Conservation (phyloP, 2,113 vertebrate genomes). For the Daubentonia madagascariensis region DNA sequence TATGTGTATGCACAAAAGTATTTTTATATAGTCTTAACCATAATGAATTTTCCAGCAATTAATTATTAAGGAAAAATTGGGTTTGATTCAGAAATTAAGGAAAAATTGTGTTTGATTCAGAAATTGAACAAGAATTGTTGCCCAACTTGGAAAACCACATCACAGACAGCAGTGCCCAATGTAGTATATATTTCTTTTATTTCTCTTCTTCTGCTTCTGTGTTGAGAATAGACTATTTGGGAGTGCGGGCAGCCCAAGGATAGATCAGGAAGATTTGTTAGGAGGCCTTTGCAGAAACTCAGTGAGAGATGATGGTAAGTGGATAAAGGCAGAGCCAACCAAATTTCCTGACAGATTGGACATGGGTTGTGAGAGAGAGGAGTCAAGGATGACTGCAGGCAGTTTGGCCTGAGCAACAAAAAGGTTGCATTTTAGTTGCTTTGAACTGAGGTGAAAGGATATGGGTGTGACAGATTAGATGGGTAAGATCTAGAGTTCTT, state of each 20-base stretch:
- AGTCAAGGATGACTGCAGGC: not conserved
- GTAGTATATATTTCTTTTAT: not conserved
- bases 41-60: not conserved
- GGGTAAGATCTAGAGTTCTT: not conserved
- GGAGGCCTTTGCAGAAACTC: not conserved
- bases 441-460: not conserved
- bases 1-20: not conserved
- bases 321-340: not conserved
- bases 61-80: not conserved
- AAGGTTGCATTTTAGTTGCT: not conserved
- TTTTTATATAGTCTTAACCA: not conserved
- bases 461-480: not conserved
- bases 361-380: not conserved
- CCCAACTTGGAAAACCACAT: not conserved
- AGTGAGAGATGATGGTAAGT: not conserved
- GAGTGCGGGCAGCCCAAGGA: not conserved
- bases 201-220: not conserved
- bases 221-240: not conserved
- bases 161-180: not conserved
- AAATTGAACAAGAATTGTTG: not conserved
- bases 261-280: not conserved
- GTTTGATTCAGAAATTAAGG: not conserved
- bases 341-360: not conserved
- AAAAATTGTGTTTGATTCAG: not conserved
- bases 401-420: not conserved